Percentiles rank a stretch among this genome's conserved stretches.
These are phyloP conservation scores for Stichopus horrens DNA, from an alignment of 53 echinoderm and acorn worm species.

Conservation along the genomic window DNA sequence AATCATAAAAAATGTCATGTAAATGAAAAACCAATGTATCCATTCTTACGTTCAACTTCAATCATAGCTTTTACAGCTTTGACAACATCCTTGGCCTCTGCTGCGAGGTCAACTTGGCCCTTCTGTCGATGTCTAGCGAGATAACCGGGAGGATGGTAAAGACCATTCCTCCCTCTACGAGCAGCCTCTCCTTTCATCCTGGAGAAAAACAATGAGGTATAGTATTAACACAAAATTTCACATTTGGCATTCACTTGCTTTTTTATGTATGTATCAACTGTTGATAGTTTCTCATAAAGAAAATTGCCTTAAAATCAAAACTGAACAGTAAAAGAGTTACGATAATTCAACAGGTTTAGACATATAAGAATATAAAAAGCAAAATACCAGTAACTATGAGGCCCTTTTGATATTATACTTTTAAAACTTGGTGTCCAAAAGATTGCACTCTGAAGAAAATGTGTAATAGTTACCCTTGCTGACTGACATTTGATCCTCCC, in stretches of 20 bases:
- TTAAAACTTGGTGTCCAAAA: too few species aligned
- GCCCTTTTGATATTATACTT: too few species aligned
- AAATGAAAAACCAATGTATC: too few species aligned
- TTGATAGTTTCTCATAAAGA: neutral
- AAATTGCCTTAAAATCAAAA: too few species aligned
- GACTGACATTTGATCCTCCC: neutral
- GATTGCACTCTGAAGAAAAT: too few species aligned
- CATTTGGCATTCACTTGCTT: too few species aligned
- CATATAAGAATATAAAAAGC: too few species aligned
- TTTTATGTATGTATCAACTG: neutral
- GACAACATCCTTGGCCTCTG: conserved; percentile 86
- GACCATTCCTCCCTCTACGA: conserved; percentile 71
- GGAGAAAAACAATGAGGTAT: too few species aligned
- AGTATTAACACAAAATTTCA: too few species aligned
- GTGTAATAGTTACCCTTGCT: conserved; percentile 4
- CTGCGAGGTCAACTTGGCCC: conserved; percentile 72
- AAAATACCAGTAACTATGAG: too few species aligned
- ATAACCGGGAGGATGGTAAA: conserved; percentile 78
- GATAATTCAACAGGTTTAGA: too few species aligned
- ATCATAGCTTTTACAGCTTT: conserved; percentile 90
- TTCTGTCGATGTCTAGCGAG: conserved; percentile 72
- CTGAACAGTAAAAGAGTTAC: too few species aligned
- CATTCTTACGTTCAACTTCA: conserved; percentile 93
- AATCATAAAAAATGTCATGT: neutral
- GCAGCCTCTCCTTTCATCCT: conserved; percentile 73